Percentiles rank a stretch among this genome's conserved stretches.
Conservation (phyloP, 2,113 vertebrate genomes). For the Recurvirostra avosetta region DNA sequence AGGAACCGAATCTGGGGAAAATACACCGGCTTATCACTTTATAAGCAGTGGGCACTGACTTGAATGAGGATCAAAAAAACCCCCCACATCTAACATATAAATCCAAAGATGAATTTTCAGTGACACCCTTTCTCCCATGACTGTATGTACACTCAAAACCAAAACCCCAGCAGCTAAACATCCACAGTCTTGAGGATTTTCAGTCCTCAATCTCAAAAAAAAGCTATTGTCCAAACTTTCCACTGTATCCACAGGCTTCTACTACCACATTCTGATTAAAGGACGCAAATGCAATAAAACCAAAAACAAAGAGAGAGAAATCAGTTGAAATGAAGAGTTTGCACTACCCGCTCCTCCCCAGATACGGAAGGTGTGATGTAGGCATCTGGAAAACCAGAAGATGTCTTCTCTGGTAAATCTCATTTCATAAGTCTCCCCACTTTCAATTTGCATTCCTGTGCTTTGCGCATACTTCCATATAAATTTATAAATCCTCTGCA, state of each 20-base stretch:
- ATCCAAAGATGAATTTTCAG: not conserved
- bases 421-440: not conserved
- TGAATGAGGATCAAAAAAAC: not conserved
- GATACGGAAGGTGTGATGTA: not conserved
- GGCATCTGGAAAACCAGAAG: not conserved
- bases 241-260: slow-evolving; percentile 50
- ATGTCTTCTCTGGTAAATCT: not conserved
- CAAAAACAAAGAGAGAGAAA: slow-evolving; percentile 50
- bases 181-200: not conserved
- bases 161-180: not conserved
- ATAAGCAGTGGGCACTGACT: not conserved
- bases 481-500: not conserved
- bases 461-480: not conserved
- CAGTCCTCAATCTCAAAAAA: not conserved
- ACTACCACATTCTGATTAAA: slow-evolving; percentile 60
- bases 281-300: slow-evolving; percentile 41
- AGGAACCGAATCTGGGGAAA: not conserved
- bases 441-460: not conserved
- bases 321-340: slow-evolving; percentile 47
- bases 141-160: not conserved
- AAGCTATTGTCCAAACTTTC: slow-evolving; percentile 40
- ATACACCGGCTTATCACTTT: not conserved
- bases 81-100: not conserved
- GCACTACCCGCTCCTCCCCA: slow-evolving; percentile 10
- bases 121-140: not conserved